Conservation (phyloP, 2,888 invertebrate genomes). For the Drosophila histrio region DNA sequence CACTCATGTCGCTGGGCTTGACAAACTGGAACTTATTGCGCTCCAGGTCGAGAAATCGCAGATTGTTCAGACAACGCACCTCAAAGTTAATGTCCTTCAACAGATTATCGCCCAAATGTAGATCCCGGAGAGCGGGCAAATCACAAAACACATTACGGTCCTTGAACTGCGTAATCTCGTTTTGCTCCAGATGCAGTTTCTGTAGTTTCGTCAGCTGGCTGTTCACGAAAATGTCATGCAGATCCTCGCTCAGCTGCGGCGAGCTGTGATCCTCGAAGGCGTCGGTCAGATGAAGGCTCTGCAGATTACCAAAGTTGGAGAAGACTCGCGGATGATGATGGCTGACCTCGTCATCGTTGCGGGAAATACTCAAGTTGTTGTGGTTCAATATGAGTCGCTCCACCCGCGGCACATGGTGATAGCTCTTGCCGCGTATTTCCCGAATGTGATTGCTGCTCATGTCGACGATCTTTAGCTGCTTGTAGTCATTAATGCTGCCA, state of each 20-base stretch:
- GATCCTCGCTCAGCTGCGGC: slow-evolving; percentile 87
- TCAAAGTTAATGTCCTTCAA: slow-evolving; percentile 88
- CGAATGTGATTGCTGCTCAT: slow-evolving; percentile 90
- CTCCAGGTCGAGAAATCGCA: slow-evolving; percentile 89
- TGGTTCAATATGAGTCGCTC: slow-evolving; percentile 89
- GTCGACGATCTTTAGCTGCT: slow-evolving; percentile 87
- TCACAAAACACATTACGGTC: slow-evolving; percentile 89
- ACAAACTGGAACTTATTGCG: slow-evolving; percentile 87
- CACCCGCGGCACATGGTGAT: slow-evolving; percentile 89
- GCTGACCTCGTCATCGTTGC: slow-evolving; percentile 85
- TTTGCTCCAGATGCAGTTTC: slow-evolving; percentile 90
- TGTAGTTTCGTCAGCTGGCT: slow-evolving; percentile 88
- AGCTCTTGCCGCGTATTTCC: slow-evolving; percentile 90
- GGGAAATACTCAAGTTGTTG: slow-evolving; percentile 88
- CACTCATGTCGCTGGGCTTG: slow-evolving; percentile 85
- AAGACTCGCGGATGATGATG: slow-evolving; percentile 89
- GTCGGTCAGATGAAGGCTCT: slow-evolving; percentile 89
- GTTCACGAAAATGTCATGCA: slow-evolving; percentile 90
- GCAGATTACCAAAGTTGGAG: slow-evolving; percentile 89
- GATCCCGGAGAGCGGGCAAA: slow-evolving; percentile 87
- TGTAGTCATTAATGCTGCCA: slow-evolving; percentile 87
- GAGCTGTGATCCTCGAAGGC: slow-evolving; percentile 89
- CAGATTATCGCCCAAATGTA: slow-evolving; percentile 89
- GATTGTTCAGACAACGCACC: slow-evolving; percentile 87
- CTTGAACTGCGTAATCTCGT: slow-evolving; percentile 88